Conservation (phyloP, 2,113 vertebrate species). For the Melanostigma gelatinosum region DNA sequence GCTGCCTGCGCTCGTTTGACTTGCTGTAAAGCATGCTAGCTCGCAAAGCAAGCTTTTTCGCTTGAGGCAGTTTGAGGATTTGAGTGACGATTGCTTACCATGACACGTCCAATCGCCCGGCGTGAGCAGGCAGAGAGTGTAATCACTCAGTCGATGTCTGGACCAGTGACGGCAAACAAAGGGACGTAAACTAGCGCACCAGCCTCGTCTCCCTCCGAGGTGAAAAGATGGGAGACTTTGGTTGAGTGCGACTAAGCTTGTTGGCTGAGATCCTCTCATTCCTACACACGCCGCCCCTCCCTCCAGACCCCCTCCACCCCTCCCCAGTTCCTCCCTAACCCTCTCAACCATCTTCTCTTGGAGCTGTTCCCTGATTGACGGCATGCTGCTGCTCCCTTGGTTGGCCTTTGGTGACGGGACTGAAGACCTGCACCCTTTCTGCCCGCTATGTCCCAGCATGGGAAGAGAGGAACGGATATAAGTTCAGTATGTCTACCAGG, state of each 20-base stretch:
- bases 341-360: conserved; percentile 53
- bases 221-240: conserved; percentile 53
- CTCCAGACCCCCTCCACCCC: conserved; percentile 49
- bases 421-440: conserved; percentile 52
- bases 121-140: conserved; percentile 41
- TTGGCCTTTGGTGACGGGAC: conserved; percentile 29
- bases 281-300: conserved; percentile 37
- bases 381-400: conserved; percentile 59
- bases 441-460: conserved; percentile 45
- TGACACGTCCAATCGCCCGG: conserved; percentile 35
- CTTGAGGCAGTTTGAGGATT: conserved; percentile 47
- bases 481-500: neutral
- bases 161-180: conserved; percentile 46
- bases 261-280: conserved; percentile 65
- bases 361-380: conserved; percentile 65
- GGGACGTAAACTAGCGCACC: conserved; percentile 39
- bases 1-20: conserved; percentile 57
- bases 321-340: conserved; percentile 46
- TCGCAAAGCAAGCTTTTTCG: conserved; percentile 49
- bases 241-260: conserved; percentile 69
- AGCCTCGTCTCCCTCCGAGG: conserved; percentile 39
- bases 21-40: conserved; percentile 68
- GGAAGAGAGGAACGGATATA: conserved; percentile 30
- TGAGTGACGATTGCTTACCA: conserved; percentile 29
- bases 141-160: conserved; percentile 44